These are phyloP conservation scores for Euphydryas editha DNA, from an alignment of 2,888 invertebrate genomes.

Conservation along the genomic window DNA sequence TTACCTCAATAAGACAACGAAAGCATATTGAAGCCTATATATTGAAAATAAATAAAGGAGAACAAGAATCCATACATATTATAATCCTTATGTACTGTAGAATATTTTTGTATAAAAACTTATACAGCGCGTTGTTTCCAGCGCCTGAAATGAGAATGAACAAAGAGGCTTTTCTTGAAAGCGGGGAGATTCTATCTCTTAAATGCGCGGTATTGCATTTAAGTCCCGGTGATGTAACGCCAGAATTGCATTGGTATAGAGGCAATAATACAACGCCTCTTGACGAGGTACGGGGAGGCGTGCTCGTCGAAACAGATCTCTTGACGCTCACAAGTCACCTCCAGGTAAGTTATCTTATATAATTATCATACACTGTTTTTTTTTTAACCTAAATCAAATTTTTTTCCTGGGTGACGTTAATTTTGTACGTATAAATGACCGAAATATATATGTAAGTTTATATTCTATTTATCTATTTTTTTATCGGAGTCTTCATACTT, in stretches of 20 bases:
- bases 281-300: conserved; percentile 78
- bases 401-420: too few species aligned
- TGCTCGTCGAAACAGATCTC: conserved; percentile 73
- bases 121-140: conserved; percentile 44
- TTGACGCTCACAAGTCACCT: conserved; percentile 71
- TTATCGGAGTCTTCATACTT: too few species aligned
- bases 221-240: conserved; percentile 58
- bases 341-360: conserved; percentile 57
- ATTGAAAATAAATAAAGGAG: background rate
- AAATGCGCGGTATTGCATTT: conserved; percentile 71
- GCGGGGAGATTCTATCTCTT: conserved; percentile 72
- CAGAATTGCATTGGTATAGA: conserved; percentile 69
- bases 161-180: conserved; percentile 74
- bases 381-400: too few species aligned
- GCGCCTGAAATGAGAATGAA: conserved; percentile 73
- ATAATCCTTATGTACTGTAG: background rate
- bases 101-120: conserved; percentile 3
- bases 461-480: too few species aligned
- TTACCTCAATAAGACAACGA: background rate
- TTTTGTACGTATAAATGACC: too few species aligned
- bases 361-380: too few species aligned
- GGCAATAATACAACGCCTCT: conserved; percentile 63
- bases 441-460: too few species aligned
- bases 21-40: conserved; percentile 8
- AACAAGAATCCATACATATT: background rate